Evolutionary conservation across 2,113 vertebrate genomes (phyloP), one percentile per base, ranked within the genome.

Genomic region (Epinephelus fuscoguttatus): DNA sequence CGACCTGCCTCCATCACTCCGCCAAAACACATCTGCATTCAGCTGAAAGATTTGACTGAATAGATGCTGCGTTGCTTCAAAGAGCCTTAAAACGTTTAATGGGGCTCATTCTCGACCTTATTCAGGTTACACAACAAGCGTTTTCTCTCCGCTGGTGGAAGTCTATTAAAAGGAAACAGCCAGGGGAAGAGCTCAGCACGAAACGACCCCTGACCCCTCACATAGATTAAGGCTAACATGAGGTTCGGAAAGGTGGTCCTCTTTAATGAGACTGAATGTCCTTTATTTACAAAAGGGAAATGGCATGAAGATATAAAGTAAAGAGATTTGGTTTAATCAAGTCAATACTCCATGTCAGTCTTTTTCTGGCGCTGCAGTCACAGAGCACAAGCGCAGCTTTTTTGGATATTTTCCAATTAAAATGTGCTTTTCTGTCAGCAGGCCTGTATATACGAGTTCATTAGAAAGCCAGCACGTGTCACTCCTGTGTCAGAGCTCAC

Each of bases 81-180:
- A 85, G 69, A 11, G 11, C 60, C 27, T 3, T 78, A 56, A 63
- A 79, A 59, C n/a, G 25, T 78, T 68, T 89, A 83, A 87, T 78
- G 75, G 72, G 42, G 25, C 79, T 83, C 64, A 30, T 57, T 70
- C 75, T n/a, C 40, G 27, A 49, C 70, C 60, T 69, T 52, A 19
- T 56, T 59, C 77, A 50, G 68, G n/a, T 82, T 79, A 21, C 47
- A 49, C 55, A 73, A 80, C 23, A 0, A 37, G 33, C 45, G 7
- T 71, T 63, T 74, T 78, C 68, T 80, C 72, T 66, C 50, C 15
- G 55, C 33, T 15, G 7, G 8, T 77, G 64, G 6, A 56, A 50
- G 15, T 30, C 40, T 40, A 14, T 70, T 70, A n/a, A 60, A 76
- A 74, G 37, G 25, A 66, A 66, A 62, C 61, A 57, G 57, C 18